These are phyloP conservation scores for Lepetodrilus schrolli DNA, from an alignment of 2,888 invertebrate genomes.

Conservation along the genomic window DNA sequence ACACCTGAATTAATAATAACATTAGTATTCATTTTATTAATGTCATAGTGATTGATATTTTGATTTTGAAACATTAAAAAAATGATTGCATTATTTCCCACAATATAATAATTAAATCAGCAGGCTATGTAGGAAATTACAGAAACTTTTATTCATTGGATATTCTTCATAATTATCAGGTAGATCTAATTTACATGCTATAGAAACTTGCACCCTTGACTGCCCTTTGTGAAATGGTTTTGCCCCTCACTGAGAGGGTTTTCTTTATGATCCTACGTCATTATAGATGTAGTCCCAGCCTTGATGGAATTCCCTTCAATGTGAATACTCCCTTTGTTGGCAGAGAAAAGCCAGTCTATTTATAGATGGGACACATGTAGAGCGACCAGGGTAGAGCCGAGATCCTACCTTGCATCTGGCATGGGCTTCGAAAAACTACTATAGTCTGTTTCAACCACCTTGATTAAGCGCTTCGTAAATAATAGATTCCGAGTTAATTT, in stretches of 20 bases:
- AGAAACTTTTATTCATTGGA: too few relatives aligned
- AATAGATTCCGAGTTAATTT: background rate
- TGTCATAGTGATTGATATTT: too few relatives aligned
- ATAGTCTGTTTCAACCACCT: conserved; percentile 9
- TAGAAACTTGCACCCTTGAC: too few relatives aligned
- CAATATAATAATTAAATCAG: too few relatives aligned
- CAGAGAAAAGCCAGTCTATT: conserved; percentile 16
- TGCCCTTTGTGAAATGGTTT: background rate
- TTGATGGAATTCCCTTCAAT: conserved; percentile 33
- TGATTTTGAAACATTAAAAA: too few relatives aligned
- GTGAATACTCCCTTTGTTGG: conserved; percentile 21
- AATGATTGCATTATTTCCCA: too few relatives aligned
- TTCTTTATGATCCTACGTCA: conserved; percentile 30
- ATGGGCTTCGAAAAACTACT: background rate
- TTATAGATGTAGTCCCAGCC: conserved; percentile 18
- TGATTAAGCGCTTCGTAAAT: background rate
- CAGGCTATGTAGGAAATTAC: too few relatives aligned
- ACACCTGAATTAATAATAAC: too few relatives aligned
- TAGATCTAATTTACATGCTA: too few relatives aligned
- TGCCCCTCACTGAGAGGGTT: conserved; percentile 7
- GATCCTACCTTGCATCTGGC: conserved; percentile 17
- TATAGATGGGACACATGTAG: conserved; percentile 29
- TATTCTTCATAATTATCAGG: too few relatives aligned
- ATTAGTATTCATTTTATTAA: too few relatives aligned
- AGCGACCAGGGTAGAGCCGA: background rate